Percentiles rank a stretch among this genome's conserved stretches.
These are phyloP conservation scores for Danio kyathit DNA, from an alignment of 2,797 vertebrate species.

Conservation along the genomic window DNA sequence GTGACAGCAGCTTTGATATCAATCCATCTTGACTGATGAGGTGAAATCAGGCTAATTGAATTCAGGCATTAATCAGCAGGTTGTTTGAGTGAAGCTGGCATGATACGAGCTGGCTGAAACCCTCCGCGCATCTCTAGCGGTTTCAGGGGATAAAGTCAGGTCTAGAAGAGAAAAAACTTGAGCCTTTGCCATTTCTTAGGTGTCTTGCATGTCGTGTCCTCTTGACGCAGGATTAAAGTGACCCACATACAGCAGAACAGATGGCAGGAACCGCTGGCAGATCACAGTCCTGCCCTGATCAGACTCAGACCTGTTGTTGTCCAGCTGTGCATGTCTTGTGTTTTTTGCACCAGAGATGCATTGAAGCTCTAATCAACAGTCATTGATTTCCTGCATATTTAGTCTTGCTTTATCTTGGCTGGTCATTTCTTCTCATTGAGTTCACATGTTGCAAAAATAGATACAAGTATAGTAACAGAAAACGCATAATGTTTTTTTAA, in stretches of 20 bases:
- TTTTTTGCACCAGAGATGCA: conserved; percentile 2
- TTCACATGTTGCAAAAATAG: neutral
- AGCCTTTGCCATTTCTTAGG: conserved; percentile 1
- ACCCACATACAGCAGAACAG: conserved; percentile 29
- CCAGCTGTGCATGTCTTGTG: conserved; percentile 16
- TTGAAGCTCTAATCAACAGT: neutral
- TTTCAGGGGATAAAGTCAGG: neutral
- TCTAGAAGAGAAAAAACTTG: neutral
- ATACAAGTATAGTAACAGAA: no score
- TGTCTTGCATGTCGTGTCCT: conserved; percentile 8
- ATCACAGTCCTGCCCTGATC: conserved; percentile 22
- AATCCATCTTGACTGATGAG: conserved; percentile 52
- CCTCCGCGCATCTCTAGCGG: neutral
- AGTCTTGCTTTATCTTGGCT: neutral
- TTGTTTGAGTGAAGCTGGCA: neutral
- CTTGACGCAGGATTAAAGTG: conserved; percentile 36
- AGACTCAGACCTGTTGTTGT: conserved; percentile 22
- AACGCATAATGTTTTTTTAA: neutral
- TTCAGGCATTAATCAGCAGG: conserved; percentile 48
- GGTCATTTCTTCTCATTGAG: neutral
- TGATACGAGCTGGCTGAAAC: conserved; percentile 6
- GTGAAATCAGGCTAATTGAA: conserved; percentile 57
- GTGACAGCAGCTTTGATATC: conserved; percentile 32
- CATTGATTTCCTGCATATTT: neutral
- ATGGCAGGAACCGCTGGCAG: conserved; percentile 37